These are phyloP conservation scores for Isichthys henryi DNA, from an alignment of 2,113 vertebrate species.

Conservation along the genomic window DNA sequence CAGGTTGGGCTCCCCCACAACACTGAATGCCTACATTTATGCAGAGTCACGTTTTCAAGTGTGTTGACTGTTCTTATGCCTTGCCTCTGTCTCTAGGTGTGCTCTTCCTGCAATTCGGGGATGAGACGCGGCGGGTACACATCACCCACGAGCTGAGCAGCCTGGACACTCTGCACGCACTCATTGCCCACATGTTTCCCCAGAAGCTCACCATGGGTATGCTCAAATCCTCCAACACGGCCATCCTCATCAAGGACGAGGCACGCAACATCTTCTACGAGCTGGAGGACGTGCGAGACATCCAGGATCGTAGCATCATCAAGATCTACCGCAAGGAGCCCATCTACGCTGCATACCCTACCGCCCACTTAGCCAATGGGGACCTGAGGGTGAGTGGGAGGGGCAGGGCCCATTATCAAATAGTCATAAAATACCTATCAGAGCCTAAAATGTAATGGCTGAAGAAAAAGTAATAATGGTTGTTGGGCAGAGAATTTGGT, in stretches of 20 bases:
- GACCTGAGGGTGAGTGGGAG: conserved; percentile 81
- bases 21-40: not conserved
- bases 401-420: too few species aligned
- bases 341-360: conserved; percentile 87
- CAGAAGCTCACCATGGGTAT: conserved; percentile 97
- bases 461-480: not conserved
- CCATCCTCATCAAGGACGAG: conserved; percentile 97
- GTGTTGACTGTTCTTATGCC: not conserved
- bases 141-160: conserved; percentile 98
- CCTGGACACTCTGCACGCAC: conserved; percentile 93
- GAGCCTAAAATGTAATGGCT: not conserved
- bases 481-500: not conserved
- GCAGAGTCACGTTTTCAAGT: not conserved
- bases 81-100: conserved; percentile 62
- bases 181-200: conserved; percentile 98
- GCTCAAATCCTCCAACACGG: conserved; percentile 95
- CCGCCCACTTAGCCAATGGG: conserved; percentile 87
- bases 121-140: conserved; percentile 92
- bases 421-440: not conserved
- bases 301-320: conserved; percentile 96
- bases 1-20: conserved; percentile 63
- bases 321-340: conserved; percentile 97
- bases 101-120: conserved; percentile 94
- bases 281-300: conserved; percentile 91
- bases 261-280: conserved; percentile 95